Conservation (phyloP, 2,113 vertebrate species). For the Propithecus coquereli region DNA sequence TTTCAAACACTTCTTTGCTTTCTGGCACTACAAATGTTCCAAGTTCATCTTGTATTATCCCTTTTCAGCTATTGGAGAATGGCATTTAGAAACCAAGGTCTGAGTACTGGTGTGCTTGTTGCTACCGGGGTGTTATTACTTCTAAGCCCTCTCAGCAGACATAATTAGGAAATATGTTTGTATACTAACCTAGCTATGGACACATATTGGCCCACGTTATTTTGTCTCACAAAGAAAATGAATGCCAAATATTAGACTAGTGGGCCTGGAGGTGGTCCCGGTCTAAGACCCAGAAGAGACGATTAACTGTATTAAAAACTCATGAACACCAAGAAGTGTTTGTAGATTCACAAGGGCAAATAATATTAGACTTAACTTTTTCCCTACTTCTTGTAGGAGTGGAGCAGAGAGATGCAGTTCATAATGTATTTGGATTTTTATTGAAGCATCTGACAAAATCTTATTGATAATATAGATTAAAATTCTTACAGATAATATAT, state of each 20-base stretch:
- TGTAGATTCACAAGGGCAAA: background rate
- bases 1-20: background rate
- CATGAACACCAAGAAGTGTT: too few relatives aligned
- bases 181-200: background rate
- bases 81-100: background rate
- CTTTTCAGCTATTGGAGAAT: background rate
- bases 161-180: background rate
- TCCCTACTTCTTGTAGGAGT: background rate
- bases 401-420: background rate
- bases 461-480: background rate
- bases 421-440: background rate
- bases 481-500: background rate
- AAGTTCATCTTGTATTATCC: background rate
- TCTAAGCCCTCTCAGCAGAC: background rate
- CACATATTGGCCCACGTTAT: background rate
- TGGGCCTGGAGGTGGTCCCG: background rate
- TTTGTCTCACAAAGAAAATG: background rate
- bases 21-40: background rate
- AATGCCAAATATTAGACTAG: background rate
- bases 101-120: background rate
- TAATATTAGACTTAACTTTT: background rate
- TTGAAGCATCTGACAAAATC: background rate
- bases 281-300: background rate
- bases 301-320: background rate
- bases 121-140: background rate